Base-by-base conservation (phyloP, 2,888 invertebrate genomes). In the Linnaemya vulpina region DNA sequence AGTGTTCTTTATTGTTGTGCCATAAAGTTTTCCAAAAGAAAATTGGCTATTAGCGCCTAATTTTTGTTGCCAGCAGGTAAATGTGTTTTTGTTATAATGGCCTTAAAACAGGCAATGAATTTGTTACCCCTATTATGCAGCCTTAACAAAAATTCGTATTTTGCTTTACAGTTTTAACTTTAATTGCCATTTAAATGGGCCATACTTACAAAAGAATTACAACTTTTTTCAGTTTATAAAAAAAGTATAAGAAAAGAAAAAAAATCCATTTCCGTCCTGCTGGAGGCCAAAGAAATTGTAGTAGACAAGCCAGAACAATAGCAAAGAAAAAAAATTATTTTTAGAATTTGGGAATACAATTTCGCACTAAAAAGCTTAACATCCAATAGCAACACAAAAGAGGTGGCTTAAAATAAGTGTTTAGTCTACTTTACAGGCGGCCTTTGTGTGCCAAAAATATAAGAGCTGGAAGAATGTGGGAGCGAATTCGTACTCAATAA, bases 151-250 rank as follows among this genome's bases (percentile, higher is more conserved):
- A 58, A 30, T 30, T 30, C 5, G 43, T 25, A 70, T 55, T 22
- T n/a, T 70, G 60, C 75, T 53, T 58, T 68, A 58, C 22, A 15
- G 25, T 53, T 71, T 77, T 60, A 79, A 79, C 74, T 82, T 82
- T 82, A 85, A 85, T 85, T 85, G 85, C 85, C 78, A 75, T 82
- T 82, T 85, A 85, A 85, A 82, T 79, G 71, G 81, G 60, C 60
- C 65, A 51, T 78, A 79, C 65, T 78, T 79, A 85, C 78, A 85
- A 85, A 78, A 71, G 78, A 82, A 85, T 85, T 82, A 85, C 60
- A 78, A 71, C 65, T 67, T 78, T n/a, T 63, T 58, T 53, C 30
- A 46, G 8, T 25, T 11, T 49, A 40, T 1, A 25, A n/a, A 20
- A n/a, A n/a, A n/a, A n/a, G n/a, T n/a, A n/a, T n/a, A n/a, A n/a